phyloP scores from a whole-genome alignment of 53 echinoderm and acorn worm species.

The Pentamera pediparva region DNA sequence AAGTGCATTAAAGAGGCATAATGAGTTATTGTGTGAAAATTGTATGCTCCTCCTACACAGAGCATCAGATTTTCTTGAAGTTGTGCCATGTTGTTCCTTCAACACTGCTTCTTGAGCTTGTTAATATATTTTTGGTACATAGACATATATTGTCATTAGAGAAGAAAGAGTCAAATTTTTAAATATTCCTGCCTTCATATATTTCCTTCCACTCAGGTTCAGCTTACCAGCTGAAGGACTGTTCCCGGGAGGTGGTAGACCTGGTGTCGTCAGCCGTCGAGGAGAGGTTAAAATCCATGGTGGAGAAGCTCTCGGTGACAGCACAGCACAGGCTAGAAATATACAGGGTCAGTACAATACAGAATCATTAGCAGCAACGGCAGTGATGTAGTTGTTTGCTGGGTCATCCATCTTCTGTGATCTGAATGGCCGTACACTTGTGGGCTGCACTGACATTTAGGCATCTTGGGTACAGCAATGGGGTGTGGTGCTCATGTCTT shows the following conservation, averaged over 20 bases:
- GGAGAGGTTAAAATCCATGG: conserved; percentile 75
- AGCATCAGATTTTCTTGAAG: too few relatives aligned
- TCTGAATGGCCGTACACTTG: too few relatives aligned
- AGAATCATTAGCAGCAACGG: not conserved
- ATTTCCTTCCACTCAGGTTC: conserved; percentile 39
- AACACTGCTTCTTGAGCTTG: not conserved
- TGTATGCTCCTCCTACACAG: too few relatives aligned
- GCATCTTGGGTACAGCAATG: too few relatives aligned
- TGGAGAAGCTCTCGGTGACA: conserved; percentile 76
- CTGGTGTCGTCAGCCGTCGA: conserved; percentile 86
- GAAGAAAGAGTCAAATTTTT: not conserved
- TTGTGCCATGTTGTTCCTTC: too few relatives aligned
- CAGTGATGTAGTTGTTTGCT: not conserved
- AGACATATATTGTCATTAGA: not conserved
- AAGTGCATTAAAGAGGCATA: too few relatives aligned
- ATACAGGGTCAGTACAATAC: conserved; percentile 64
- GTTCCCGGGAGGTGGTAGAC: conserved; percentile 64
- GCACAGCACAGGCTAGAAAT: conserved; percentile 90
- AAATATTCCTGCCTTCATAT: not conserved
- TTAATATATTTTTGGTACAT: not conserved
- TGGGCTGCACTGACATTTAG: too few relatives aligned
- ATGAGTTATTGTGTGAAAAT: too few relatives aligned
- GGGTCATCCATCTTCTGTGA: not conserved
- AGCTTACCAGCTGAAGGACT: conserved; percentile 62
- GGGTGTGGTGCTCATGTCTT: too few relatives aligned